These are phyloP conservation scores for Fringilla coelebs DNA, from an alignment of 2,797 vertebrate genomes.

Conservation along the genomic window DNA sequence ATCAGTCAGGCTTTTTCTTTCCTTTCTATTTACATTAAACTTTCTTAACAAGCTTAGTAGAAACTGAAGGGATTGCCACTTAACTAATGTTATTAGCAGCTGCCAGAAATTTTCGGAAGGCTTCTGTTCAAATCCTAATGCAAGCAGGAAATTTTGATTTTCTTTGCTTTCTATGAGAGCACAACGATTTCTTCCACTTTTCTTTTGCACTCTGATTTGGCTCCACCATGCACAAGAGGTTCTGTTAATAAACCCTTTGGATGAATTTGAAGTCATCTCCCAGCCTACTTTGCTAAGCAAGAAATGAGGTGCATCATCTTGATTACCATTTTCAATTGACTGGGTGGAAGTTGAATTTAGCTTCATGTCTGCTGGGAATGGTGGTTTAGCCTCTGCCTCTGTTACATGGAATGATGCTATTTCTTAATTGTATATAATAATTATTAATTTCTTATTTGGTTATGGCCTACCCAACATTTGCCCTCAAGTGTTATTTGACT, in stretches of 20 bases:
- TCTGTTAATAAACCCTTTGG: not conserved
- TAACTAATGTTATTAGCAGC: not conserved
- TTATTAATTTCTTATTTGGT: not conserved
- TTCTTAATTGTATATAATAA: not conserved
- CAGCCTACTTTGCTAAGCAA: not conserved
- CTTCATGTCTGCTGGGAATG: not conserved
- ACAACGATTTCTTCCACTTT: not conserved
- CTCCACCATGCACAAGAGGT: not conserved
- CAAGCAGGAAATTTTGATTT: not conserved
- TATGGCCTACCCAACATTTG: not conserved
- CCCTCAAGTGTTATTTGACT: not conserved
- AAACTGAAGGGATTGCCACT: not conserved
- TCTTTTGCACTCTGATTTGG: not conserved
- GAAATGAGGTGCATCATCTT: conserved; percentile 14
- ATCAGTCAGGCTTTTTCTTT: not conserved
- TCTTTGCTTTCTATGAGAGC: not conserved
- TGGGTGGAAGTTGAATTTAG: not conserved
- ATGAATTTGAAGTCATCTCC: not conserved
- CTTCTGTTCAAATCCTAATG: not conserved
- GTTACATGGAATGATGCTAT: not conserved
- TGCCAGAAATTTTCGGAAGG: not conserved
- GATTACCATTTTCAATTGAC: not conserved
- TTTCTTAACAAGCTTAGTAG: not conserved
- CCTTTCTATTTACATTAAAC: not conserved
- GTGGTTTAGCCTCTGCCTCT: not conserved